phyloP scores from a whole-genome alignment of 2,888 invertebrate species.

The Adineta ricciae region DNA sequence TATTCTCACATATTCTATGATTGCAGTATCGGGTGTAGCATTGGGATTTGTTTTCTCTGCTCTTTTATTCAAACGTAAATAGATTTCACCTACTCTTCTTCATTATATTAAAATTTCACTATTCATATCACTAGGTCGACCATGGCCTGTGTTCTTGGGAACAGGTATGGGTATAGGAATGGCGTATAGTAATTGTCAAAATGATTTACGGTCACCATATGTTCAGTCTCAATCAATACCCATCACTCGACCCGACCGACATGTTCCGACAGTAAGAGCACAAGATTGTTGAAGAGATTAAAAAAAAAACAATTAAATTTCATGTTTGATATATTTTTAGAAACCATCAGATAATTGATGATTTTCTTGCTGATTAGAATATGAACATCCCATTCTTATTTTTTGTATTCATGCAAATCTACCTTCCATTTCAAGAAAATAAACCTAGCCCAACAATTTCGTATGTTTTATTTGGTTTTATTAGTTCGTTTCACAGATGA shows the following conservation, averaged over 20 bases:
- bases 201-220: conserved; percentile 26
- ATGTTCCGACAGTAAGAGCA: not conserved
- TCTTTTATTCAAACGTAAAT: conserved; percentile 66
- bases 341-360: not conserved
- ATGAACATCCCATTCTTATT: not conserved
- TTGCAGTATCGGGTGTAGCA: conserved; percentile 68
- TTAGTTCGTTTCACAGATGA: not conserved
- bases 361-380: not conserved
- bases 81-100: conserved; percentile 1
- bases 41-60: conserved; percentile 71
- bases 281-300: no score
- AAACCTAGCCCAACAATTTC: not conserved
- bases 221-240: not conserved
- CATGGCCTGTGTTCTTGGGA: conserved; percentile 78
- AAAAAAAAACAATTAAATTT: not conserved
- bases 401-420: not conserved
- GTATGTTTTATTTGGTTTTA: not conserved
- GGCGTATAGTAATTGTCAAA: conserved; percentile 76
- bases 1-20: conserved; percentile 35
- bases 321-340: not conserved
- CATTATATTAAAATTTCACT: not conserved
- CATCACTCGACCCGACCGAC: not conserved
- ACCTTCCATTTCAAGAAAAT: not conserved
- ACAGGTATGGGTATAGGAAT: conserved; percentile 80
- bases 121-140: conserved; percentile 55